Conservation (phyloP, 35 echinoderm and acorn worm genomes). For the Patiria miniata region DNA sequence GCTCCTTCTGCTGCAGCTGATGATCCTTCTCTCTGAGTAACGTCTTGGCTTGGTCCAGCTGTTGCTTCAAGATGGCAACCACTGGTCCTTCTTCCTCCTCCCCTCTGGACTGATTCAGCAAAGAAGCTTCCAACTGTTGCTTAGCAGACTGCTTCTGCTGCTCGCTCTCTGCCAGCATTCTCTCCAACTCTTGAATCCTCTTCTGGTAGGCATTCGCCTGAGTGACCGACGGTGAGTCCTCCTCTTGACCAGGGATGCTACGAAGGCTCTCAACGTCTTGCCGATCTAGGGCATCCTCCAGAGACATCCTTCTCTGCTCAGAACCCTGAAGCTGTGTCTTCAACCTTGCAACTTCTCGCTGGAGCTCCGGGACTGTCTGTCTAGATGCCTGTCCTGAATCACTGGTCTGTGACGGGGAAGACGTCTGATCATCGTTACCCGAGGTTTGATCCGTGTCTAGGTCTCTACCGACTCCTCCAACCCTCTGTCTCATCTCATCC, state of each 20-base stretch:
- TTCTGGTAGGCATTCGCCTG: slow-evolving; percentile 45
- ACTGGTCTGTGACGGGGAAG: neutral
- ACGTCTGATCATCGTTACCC: slow-evolving; percentile 13
- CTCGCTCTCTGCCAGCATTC: slow-evolving; percentile 55
- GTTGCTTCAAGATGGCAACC: slow-evolving; percentile 91
- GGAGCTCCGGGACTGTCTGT: slow-evolving; percentile 26
- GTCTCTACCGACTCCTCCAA: slow-evolving; percentile 88
- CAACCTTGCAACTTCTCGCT: slow-evolving; percentile 36
- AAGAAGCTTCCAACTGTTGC: slow-evolving; percentile 75
- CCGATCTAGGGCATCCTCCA: slow-evolving; percentile 57
- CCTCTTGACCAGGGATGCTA: slow-evolving; percentile 92
- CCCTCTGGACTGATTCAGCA: slow-evolving; percentile 64
- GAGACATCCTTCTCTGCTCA: slow-evolving; percentile 22
- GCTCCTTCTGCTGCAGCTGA: slow-evolving; percentile 54
- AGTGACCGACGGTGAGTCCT: slow-evolving; percentile 34
- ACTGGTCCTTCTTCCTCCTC: slow-evolving; percentile 72
- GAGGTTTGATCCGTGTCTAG: slow-evolving; percentile 25
- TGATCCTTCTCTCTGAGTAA: slow-evolving; percentile 83
- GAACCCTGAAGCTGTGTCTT: slow-evolving; percentile 52
- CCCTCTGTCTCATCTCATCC: slow-evolving; percentile 53
- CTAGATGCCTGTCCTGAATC: neutral
- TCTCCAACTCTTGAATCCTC: slow-evolving; percentile 48
- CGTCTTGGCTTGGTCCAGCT: slow-evolving; percentile 95
- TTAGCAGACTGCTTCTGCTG: slow-evolving; percentile 48
- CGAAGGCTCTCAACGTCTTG: slow-evolving; percentile 74